Evolutionary conservation across 2,113 vertebrate species (phyloP).

Genomic region (Petroica traversi): DNA sequence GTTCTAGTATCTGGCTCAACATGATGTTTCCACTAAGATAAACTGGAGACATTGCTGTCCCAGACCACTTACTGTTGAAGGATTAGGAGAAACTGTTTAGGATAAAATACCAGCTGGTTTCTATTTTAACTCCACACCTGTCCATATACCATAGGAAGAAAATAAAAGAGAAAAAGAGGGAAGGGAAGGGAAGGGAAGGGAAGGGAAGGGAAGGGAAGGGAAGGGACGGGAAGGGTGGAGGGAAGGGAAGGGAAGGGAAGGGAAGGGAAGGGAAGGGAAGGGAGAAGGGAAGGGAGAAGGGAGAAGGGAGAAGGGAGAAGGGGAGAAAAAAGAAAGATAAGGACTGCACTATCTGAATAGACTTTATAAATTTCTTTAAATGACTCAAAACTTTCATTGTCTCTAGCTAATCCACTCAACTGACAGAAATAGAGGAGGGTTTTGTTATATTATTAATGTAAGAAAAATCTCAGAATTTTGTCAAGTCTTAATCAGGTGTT

Average conservation of each 20-base stretch:
- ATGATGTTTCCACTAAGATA: conserved; percentile 5
- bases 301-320: no score
- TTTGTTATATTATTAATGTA: background rate
- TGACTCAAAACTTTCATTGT: background rate
- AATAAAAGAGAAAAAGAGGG: background rate
- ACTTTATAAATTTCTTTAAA: background rate
- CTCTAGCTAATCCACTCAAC: background rate
- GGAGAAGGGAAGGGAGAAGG: fast-evolving
- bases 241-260: fast-evolving
- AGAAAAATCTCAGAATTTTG: background rate
- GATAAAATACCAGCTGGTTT: background rate
- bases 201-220: no score
- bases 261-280: no score
- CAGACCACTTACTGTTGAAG: background rate
- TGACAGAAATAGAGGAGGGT: background rate
- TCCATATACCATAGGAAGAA: background rate
- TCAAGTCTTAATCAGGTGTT: background rate
- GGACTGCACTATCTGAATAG: background rate
- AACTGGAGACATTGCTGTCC: background rate
- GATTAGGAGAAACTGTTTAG: background rate
- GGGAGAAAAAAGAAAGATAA: background rate
- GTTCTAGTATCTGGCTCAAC: background rate
- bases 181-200: fast-evolving
- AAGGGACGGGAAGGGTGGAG: no score
- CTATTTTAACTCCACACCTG: background rate